Evolutionary conservation across 2,113 vertebrate genomes (phyloP).

Genomic region (Chamaetylas fuelleborni): DNA sequence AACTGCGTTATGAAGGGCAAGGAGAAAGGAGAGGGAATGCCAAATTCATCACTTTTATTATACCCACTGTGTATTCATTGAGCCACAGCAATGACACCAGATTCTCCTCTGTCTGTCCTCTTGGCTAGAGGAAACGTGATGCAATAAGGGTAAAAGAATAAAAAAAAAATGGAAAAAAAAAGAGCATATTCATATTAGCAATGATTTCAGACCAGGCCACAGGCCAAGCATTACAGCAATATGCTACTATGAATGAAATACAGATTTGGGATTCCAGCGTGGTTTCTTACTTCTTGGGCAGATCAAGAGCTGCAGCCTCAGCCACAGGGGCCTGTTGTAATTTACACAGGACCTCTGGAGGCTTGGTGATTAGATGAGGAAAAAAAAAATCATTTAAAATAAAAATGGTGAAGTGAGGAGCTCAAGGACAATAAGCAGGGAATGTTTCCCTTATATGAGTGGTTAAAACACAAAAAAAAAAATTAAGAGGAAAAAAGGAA

Average conservation of each 20-base stretch:
- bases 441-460: not conserved
- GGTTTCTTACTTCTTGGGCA: slow-evolving; percentile 45
- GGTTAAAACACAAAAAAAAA: not conserved
- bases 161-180: slow-evolving; percentile 44
- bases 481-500: rapidly evolving
- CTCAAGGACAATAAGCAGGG: not conserved
- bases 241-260: slow-evolving; percentile 40
- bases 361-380: not conserved
- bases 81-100: slow-evolving; percentile 73
- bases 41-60: slow-evolving; percentile 56
- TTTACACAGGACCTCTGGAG: not conserved
- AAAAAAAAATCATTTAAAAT: not conserved
- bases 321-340: not conserved
- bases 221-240: slow-evolving; percentile 29
- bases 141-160: slow-evolving; percentile 60
- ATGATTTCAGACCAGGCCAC: slow-evolving; percentile 37
- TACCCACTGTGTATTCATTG: slow-evolving; percentile 77
- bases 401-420: not conserved
- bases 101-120: slow-evolving; percentile 73
- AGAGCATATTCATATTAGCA: slow-evolving; percentile 65
- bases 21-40: slow-evolving; percentile 55
- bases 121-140: slow-evolving; percentile 73
- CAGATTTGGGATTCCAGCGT: slow-evolving; percentile 56
- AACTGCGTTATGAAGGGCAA: slow-evolving; percentile 40
- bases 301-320: slow-evolving; percentile 10